Evolutionary conservation across 2,113 vertebrate genomes (phyloP), one percentile per base, ranked within the genome.

Genomic region (Syngnathus typhle): DNA sequence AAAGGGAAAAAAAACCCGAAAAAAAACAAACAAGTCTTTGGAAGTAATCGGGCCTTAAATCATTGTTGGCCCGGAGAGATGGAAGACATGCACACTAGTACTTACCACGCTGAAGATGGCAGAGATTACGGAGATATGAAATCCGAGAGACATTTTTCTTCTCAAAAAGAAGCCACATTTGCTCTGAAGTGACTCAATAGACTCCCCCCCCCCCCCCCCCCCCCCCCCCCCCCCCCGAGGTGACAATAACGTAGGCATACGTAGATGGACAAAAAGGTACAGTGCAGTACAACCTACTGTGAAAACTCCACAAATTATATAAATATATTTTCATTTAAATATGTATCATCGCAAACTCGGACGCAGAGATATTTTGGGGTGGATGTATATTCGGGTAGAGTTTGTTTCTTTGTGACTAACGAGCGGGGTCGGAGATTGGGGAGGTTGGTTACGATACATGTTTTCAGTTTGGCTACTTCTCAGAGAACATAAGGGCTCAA

Each of bases 301-400:
- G 88, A 91, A 89, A 89, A 90, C 86, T 85, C 81, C 86, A 88
- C 86, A 89, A 87, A 88, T 88, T 88, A 89, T 89, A 89, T 89
- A 85, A 89, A 89, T 90, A 88, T 90, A 91, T 91, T 91, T 91
- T 90, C 87, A 89, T 91, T 90, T 89, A 87, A 89, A 88, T 89
- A 87, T 89, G 88, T 90, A 87, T 88, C 87, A 88, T 89, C 88
- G 83, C 85, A 86, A 84, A 88, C 84, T 84, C 79, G 64, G 72
- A 85, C 84, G 84, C 86, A 89, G 79, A 88, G 81, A 87, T 86
- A 84, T 89, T 89, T 89, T 89, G 86, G 82, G 82, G 84, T 73
- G 85, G 85, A 83, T 86, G 81, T 84, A 82, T 81, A 85, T 83
- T 85, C 84, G 82, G 85, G 83, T 84, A 80, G 76, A 78, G 84